Evolutionary conservation across 2,113 vertebrate genomes (phyloP), one percentile per base, ranked within the genome.

Genomic region (Ia io): DNA sequence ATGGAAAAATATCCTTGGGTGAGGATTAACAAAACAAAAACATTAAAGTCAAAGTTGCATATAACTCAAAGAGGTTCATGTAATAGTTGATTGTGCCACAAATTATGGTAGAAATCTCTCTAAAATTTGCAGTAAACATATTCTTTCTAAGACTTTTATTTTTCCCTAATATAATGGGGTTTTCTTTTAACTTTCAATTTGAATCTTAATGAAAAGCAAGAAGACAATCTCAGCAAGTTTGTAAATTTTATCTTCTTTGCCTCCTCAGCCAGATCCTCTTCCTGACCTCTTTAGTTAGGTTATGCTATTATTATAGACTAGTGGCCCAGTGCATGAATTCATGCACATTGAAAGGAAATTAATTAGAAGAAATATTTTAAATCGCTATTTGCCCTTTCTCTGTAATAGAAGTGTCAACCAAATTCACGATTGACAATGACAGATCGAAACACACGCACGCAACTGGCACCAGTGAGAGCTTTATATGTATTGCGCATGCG

Each of bases 151-250:
- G 47, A 84, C 35, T 82, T 73, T 82, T 67, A 18, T 10, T 18
- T 71, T 67, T 25, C 12, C 40, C 13, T 80, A 77, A 93, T 49
- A 77, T 35, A 65, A 10, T 67, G 16, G 5, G 9, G 32, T 92
- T 74, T 88, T 61, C 69, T 63, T 76, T 84, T 28, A 76, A 70
- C 32, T 76, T 84, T 67, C 47, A 85, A 73, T 84, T 88, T 37
- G 88, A 94, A 91, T 77, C 9, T 44, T 88, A 91, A 94, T 84
- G 67, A 82, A 92, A 94, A 69, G 16, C 35, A 67, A 37, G 44
- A 49, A 84, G 51, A 77, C 44, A 92, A 83, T 89, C 10, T 71
- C 77, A 89, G 73, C n/a, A 78, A 65, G 32, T 90, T 87, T 76
- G 37, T 67, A n/a, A 92, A 63, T 42, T 71, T 53, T 63, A 40